phyloP scores from a whole-genome alignment of 2,888 invertebrate species.

The Leucoma salicis region DNA sequence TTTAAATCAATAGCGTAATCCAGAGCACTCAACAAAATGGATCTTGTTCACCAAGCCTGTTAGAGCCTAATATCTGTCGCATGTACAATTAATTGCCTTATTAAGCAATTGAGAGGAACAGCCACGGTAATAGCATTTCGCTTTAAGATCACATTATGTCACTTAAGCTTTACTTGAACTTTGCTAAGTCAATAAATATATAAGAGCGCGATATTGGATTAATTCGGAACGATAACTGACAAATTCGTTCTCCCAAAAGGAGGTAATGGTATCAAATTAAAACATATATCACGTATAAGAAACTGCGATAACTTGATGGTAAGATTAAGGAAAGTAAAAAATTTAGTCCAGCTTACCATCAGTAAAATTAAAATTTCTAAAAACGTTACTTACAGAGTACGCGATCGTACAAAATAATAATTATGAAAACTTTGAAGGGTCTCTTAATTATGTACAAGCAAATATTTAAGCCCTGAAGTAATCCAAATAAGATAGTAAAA shows the following conservation, averaged over 20 bases:
- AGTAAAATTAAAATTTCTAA: not conserved
- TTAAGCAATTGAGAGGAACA: conserved; percentile 46
- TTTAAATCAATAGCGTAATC: conserved; percentile 27
- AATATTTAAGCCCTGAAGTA: conserved; percentile 32
- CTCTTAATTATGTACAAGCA: conserved; percentile 31
- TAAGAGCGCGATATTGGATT: too few species aligned
- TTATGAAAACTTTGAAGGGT: conserved; percentile 4
- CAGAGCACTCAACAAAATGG: conserved; percentile 36
- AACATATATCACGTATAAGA: too few species aligned
- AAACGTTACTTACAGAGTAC: not conserved
- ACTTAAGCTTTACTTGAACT: conserved; percentile 27
- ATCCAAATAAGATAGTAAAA: conserved; percentile 42
- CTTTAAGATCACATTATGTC: conserved; percentile 46
- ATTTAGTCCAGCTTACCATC: too few species aligned
- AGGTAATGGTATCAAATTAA: too few species aligned
- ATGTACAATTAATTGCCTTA: conserved; percentile 50
- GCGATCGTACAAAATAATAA: not conserved
- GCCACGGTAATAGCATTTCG: conserved; percentile 46
- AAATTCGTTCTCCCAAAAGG: too few species aligned
- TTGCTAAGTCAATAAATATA: conserved; percentile 34
- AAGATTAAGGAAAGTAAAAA: too few species aligned
- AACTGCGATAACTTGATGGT: too few species aligned
- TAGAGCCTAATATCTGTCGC: conserved; percentile 45
- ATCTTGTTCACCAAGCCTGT: conserved; percentile 30
- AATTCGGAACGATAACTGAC: too few species aligned